These are phyloP conservation scores for Tanaodytes sp. DNA, from an alignment of 2,888 invertebrate species.

Conservation along the genomic window DNA sequence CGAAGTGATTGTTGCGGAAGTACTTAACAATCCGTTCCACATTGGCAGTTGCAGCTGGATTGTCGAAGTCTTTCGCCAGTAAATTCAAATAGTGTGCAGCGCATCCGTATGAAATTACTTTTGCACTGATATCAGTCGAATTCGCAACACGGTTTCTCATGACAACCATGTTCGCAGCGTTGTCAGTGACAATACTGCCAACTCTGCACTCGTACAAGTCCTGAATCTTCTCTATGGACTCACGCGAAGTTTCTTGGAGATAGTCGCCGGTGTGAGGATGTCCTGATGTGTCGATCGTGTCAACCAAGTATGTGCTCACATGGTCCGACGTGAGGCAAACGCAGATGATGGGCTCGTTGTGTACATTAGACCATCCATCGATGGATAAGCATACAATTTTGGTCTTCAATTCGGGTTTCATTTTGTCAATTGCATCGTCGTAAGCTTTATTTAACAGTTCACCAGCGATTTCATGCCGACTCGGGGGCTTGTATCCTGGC, in stretches of 20 bases:
- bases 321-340: not conserved
- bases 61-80: conserved; percentile 21
- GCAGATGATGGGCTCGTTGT: conserved; percentile 15
- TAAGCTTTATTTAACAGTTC: conserved; percentile 1
- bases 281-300: conserved; percentile 14
- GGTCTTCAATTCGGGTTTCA: conserved; percentile 7
- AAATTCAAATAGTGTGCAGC: conserved; percentile 17
- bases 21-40: too few species aligned
- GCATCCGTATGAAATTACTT: conserved; percentile 11
- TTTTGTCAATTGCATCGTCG: conserved; percentile 2
- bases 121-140: not conserved
- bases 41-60: too few species aligned
- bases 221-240: not conserved
- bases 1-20: too few species aligned
- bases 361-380: conserved; percentile 23
- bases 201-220: conserved; percentile 1
- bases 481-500: conserved; percentile 2
- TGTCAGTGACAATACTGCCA: conserved; percentile 17
- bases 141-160: not conserved
- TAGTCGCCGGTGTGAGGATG: conserved; percentile 16
- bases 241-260: not conserved
- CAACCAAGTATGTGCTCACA: not conserved
- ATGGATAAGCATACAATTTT: not conserved
- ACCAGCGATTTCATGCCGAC: conserved; percentile 11
- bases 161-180: conserved; percentile 8